Base-by-base conservation (phyloP, 2,113 vertebrate species). In the Anser cygnoides region DNA sequence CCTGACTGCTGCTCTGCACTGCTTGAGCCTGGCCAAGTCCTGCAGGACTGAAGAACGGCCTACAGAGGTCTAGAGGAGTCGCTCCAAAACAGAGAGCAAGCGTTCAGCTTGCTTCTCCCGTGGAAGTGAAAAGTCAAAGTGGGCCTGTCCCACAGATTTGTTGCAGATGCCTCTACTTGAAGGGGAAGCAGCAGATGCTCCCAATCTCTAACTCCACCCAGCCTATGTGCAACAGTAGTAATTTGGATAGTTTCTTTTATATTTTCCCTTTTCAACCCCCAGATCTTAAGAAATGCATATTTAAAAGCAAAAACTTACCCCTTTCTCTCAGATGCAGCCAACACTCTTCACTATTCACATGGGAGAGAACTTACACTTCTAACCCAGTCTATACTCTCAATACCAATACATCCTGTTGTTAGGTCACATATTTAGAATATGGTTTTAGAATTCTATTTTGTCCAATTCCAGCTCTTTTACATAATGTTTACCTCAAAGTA, bases 41-140 rank as follows among this genome's bases (percentile, higher is more conserved):
- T 75, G 62, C 46, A 59, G 16, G 73, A 72, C 54, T 46, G 43
- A 87, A 63, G 43, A 84, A 49, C 1, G 81, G 50, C 57, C 7
- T 22, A 43, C 2, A 2, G 6, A 1, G 1, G 8, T 20, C 66
- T 37, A 35, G n/a, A 65, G 18, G 10, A 88, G 7, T 7, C 0
- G 2, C 17, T 70, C n/a, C 75, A 71, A 85, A 85, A 52, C 11
- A 44, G 3, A 8, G 58, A 81, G 26, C 10, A 10, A 43, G 21
- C 16, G 16, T 29, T 43, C 28, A 66, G 19, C 28, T 9, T 66
- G 41, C 39, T 66, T 43, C 63, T 66, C 44, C 41, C 21, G 44
- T 28, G 39, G 28, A 44, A 66, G 29, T 31, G 18, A 52, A n/a
- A 10, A 20, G 33, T 67, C 33, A 35, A 52, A 91, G 37, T 5